Evolutionary conservation across 2,113 vertebrate genomes (phyloP).

Genomic region (Melanostigma gelatinosum): DNA sequence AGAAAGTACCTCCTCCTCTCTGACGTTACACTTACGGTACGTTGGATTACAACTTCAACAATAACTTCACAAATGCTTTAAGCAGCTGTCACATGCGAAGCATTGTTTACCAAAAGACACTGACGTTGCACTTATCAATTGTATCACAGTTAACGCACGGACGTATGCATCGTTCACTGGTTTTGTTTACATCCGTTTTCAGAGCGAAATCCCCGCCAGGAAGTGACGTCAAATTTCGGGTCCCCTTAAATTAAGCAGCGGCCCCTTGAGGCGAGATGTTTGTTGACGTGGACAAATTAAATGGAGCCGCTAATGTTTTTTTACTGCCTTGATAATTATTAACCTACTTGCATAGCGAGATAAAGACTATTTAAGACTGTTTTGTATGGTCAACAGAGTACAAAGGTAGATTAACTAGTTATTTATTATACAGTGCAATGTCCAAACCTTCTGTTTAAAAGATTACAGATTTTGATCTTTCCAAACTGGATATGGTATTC

Average conservation of each 20-base stretch:
- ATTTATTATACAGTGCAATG: background rate
- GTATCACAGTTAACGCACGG: background rate
- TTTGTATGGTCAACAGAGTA: background rate
- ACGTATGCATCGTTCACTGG: too few relatives aligned
- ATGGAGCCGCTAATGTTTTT: background rate
- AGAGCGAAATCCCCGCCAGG: conserved; percentile 57
- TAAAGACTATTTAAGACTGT: background rate
- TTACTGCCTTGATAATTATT: too few relatives aligned
- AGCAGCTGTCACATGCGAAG: background rate
- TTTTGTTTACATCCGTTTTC: conserved; percentile 43
- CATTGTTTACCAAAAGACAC: background rate
- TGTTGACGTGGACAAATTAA: background rate
- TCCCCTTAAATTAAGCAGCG: background rate
- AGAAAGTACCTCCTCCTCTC: background rate
- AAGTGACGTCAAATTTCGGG: conserved; percentile 21
- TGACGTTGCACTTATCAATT: background rate
- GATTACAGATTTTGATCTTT: background rate
- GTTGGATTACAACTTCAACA: too few relatives aligned
- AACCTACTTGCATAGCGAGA: background rate
- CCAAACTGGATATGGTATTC: background rate
- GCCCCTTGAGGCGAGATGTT: background rate
- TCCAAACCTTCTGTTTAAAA: background rate
- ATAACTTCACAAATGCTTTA: background rate
- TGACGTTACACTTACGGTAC: background rate
- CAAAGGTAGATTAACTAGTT: background rate